phyloP scores from a whole-genome alignment of 2,797 vertebrate species.

The Taenioides sp. region DNA sequence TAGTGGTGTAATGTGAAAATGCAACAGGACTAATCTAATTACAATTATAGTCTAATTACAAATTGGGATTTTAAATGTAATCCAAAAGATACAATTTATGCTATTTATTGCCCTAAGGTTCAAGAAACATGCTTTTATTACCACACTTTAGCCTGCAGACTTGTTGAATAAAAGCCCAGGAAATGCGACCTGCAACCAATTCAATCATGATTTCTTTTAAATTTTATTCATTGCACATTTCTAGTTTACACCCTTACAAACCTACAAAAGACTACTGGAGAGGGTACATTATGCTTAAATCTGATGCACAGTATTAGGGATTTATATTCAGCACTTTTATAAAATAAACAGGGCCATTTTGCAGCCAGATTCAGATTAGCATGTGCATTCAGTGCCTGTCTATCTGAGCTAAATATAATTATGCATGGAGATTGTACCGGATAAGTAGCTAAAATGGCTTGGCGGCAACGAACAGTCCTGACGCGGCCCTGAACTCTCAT shows the following conservation, averaged over 20 bases:
- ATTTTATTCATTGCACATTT: neutral
- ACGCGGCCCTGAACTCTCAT: constrained; percentile 72
- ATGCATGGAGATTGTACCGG: constrained; percentile 69
- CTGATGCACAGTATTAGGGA: constrained; percentile 16
- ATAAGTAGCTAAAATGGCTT: constrained; percentile 70
- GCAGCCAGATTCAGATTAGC: constrained; percentile 41
- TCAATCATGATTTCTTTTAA: neutral
- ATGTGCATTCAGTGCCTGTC: constrained; percentile 51
- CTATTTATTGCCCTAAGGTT: neutral
- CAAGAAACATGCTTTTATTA: neutral
- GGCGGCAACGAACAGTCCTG: constrained; percentile 52
- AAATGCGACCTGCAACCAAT: neutral
- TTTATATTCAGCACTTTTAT: constrained; percentile 39
- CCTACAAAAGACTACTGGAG: neutral
- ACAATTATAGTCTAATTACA: too few species aligned
- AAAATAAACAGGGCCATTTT: constrained; percentile 27
- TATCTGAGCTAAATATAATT: constrained; percentile 73
- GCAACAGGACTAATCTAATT: too few species aligned
- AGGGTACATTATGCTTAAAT: constrained; percentile 10
- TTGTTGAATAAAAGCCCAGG: too few species aligned
- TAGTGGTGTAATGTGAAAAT: too few species aligned
- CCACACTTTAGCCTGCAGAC: neutral
- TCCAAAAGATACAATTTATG: too few species aligned
- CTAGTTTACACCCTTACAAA: neutral
- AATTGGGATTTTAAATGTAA: too few species aligned